Conservation (phyloP, 2,797 vertebrate species). For the Characodon lateralis region DNA sequence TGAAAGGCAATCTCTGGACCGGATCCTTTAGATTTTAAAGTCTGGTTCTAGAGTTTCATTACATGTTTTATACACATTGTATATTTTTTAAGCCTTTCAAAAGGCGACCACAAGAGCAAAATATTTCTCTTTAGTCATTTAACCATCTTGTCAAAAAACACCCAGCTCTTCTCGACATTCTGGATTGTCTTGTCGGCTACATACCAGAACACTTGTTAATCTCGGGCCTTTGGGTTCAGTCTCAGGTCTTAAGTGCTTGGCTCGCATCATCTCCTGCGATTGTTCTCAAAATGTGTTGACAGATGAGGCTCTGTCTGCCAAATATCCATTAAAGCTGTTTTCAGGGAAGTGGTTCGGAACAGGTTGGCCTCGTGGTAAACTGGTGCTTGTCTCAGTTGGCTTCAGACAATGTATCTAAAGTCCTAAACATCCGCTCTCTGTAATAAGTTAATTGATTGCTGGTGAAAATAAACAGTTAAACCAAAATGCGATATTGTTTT, state of each 20-base stretch:
- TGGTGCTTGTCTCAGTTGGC: conserved; percentile 41
- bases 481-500: conserved; percentile 47
- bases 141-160: conserved; percentile 51
- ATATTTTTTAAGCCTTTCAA: conserved; percentile 79
- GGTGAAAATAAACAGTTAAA: conserved; percentile 78
- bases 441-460: conserved; percentile 86
- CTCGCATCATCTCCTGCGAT: conserved; percentile 62
- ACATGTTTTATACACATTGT: conserved; percentile 82
- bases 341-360: conserved; percentile 36
- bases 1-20: conserved; percentile 62
- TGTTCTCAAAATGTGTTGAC: conserved; percentile 55
- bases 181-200: conserved; percentile 54
- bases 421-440: conserved; percentile 64
- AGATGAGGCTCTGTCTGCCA: conserved; percentile 62
- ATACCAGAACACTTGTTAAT: conserved; percentile 49
- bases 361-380: conserved; percentile 50
- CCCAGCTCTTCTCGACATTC: conserved; percentile 38
- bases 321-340: conserved; percentile 57
- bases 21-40: conserved; percentile 61
- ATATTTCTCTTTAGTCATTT: conserved; percentile 63
- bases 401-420: conserved; percentile 80
- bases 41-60: conserved; percentile 73
- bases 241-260: conserved; percentile 65
- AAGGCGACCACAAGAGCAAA: conserved; percentile 72
- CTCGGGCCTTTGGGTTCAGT: conserved; percentile 55